These are phyloP conservation scores for Pseudomyrmex sp. DNA, from an alignment of 1,140 invertebrate genomes.

Conservation along the genomic window DNA sequence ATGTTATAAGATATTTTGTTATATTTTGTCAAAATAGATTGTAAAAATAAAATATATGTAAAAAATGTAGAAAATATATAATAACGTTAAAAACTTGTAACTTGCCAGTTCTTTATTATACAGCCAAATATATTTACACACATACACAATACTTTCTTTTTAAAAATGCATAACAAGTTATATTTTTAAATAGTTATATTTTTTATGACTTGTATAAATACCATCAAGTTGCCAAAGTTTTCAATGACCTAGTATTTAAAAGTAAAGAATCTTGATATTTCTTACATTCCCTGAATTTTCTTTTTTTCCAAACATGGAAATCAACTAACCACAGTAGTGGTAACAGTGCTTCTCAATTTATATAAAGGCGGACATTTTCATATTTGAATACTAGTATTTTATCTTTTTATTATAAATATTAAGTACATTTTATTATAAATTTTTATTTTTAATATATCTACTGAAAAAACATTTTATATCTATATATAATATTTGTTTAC, in stretches of 20 bases:
- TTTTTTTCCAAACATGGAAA: constrained; percentile 47
- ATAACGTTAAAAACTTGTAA: not conserved
- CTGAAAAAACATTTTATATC: not conserved
- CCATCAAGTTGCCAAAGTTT: not conserved
- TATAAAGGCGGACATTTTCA: not conserved
- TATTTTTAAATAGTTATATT: constrained; percentile 18
- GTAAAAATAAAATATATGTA: not conserved
- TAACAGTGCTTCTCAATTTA: constrained; percentile 65
- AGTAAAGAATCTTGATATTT: constrained; percentile 4
- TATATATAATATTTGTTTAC: no score
- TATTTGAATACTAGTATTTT: not conserved
- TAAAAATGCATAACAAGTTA: not conserved
- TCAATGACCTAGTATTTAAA: not conserved
- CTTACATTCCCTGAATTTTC: constrained; percentile 34
- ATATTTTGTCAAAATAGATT: not conserved
- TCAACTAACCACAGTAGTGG: constrained; percentile 3
- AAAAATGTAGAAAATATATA: not conserved
- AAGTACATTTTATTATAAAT: constrained; percentile 11
- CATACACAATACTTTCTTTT: no score
- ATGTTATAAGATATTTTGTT: constrained; percentile 12
- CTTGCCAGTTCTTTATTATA: constrained; percentile 1
- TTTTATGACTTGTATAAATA: not conserved
- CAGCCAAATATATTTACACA: not conserved
- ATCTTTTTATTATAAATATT: constrained; percentile 17
- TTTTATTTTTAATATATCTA: constrained; percentile 3